phyloP scores from a whole-genome alignment of 2,113 vertebrate genomes.

The Rhea americana region DNA sequence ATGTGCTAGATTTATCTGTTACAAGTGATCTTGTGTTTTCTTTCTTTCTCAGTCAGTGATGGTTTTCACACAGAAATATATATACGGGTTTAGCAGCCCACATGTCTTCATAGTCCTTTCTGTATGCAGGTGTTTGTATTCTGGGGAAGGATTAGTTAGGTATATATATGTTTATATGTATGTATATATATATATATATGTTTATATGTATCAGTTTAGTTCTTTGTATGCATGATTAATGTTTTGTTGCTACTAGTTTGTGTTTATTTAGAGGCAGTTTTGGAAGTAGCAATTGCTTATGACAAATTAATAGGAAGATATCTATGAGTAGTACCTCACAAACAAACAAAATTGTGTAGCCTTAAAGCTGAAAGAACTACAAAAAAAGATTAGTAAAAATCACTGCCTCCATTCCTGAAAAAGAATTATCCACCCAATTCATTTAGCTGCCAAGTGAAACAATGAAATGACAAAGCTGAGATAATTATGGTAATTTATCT shows the following conservation, averaged over 20 bases:
- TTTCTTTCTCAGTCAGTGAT: background rate
- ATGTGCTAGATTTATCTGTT: background rate
- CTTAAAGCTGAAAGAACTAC: background rate
- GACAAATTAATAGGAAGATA: background rate
- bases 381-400: background rate
- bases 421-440: background rate
- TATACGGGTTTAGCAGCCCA: background rate
- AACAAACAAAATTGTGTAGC: background rate
- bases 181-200: too few relatives aligned
- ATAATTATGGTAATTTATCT: background rate
- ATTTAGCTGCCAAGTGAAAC: background rate
- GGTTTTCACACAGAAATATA: background rate
- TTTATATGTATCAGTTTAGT: background rate
- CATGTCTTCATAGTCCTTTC: background rate
- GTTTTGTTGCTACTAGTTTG: background rate
- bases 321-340: background rate
- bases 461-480: background rate
- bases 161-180: background rate
- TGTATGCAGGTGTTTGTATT: background rate
- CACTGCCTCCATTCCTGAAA: background rate
- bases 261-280: background rate
- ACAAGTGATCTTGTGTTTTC: background rate
- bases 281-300: background rate
- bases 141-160: background rate
- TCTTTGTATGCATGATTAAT: background rate